Evolutionary conservation across 2,888 invertebrate species (phyloP).

Genomic region (Phasia obesa): DNA sequence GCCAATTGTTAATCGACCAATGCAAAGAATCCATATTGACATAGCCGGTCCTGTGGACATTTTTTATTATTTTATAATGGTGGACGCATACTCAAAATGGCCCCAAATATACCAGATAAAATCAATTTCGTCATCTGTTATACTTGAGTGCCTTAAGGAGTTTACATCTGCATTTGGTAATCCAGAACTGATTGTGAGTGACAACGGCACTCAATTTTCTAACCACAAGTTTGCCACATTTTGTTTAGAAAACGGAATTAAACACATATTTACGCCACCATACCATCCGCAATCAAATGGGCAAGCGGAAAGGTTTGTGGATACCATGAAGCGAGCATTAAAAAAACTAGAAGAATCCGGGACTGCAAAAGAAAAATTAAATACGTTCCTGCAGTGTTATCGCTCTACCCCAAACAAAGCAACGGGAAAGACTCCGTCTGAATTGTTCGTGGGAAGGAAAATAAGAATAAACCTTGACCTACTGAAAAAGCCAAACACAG

Average conservation of each 20-base stretch:
- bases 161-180: slow-evolving; percentile 50
- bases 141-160: slow-evolving; percentile 36
- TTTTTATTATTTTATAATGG: slow-evolving; percentile 46
- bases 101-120: slow-evolving; percentile 55
- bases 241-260: slow-evolving; percentile 33
- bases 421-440: slow-evolving; percentile 3
- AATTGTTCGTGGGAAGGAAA: slow-evolving; percentile 46
- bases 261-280: slow-evolving; percentile 30
- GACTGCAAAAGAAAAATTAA: too few relatives aligned
- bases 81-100: slow-evolving; percentile 49
- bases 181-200: slow-evolving; percentile 56
- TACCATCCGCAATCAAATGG: slow-evolving; percentile 45
- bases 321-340: slow-evolving; percentile 41
- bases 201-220: slow-evolving; percentile 60
- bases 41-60: slow-evolving; percentile 39
- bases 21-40: neutral
- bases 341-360: slow-evolving; percentile 34
- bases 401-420: neutral
- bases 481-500: slow-evolving; percentile 13
- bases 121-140: slow-evolving; percentile 13
- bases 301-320: slow-evolving; percentile 25
- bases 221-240: slow-evolving; percentile 40
- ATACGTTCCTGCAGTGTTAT: slow-evolving; percentile 18
- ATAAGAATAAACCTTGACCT: slow-evolving; percentile 30
- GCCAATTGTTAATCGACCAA: neutral